These are phyloP conservation scores for Malurus alboscapulatus DNA, from an alignment of 2,113 vertebrate species.

Conservation along the genomic window DNA sequence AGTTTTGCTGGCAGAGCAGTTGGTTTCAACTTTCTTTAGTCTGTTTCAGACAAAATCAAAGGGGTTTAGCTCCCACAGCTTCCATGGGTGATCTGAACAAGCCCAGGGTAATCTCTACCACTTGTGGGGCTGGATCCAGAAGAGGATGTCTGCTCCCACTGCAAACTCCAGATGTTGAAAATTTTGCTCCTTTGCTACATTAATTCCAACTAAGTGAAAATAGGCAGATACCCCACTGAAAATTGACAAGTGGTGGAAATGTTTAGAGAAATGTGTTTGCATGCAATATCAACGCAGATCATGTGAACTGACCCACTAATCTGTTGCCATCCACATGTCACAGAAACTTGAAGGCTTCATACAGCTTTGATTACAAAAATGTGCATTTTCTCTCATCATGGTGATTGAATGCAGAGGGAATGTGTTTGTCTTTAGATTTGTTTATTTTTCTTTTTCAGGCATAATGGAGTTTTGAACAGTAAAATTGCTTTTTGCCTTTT, in stretches of 20 bases:
- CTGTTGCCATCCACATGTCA: not conserved
- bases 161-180: not conserved
- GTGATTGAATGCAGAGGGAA: constrained; percentile 34
- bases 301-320: constrained; percentile 10
- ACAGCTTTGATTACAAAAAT: constrained; percentile 45
- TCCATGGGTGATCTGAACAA: not conserved
- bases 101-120: not conserved
- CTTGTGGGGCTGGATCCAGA: not conserved
- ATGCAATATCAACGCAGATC: not conserved
- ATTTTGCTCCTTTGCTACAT: not conserved
- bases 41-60: not conserved
- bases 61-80: not conserved
- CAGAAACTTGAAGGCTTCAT: constrained; percentile 7
- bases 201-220: constrained; percentile 17
- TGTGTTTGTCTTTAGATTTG: constrained; percentile 14
- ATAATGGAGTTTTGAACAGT: constrained; percentile 41
- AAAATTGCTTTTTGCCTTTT: constrained; percentile 43
- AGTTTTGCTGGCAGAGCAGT: not conserved
- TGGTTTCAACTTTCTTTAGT: not conserved
- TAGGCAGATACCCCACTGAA: not conserved
- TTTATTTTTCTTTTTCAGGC: constrained; percentile 47
- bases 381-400: constrained; percentile 29
- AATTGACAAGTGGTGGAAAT: not conserved
- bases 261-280: not conserved
- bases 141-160: not conserved